These are phyloP conservation scores for Pogona vitticeps DNA, from an alignment of 2,113 vertebrate species.

Conservation along the genomic window DNA sequence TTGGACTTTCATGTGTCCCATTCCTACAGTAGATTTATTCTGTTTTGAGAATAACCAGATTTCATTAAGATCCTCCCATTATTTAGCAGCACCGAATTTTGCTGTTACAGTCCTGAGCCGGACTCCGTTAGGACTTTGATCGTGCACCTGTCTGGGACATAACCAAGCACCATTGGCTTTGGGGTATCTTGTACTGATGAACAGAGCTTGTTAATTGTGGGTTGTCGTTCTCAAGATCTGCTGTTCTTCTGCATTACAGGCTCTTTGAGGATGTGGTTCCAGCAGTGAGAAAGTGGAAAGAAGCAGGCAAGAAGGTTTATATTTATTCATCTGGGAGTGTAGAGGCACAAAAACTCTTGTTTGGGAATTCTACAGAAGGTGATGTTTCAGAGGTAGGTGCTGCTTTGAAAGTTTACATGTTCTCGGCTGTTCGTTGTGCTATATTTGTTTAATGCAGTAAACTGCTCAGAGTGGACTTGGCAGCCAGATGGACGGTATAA, in stretches of 20 bases:
- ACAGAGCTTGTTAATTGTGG: background rate
- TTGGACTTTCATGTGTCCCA: too few relatives aligned
- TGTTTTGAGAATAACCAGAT: background rate
- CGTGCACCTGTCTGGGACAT: background rate
- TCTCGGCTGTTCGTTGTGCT: too few relatives aligned
- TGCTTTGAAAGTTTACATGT: too few relatives aligned
- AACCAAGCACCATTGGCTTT: background rate
- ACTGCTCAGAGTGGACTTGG: too few relatives aligned
- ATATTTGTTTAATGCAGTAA: too few relatives aligned
- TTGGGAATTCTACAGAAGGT: conserved; percentile 91
- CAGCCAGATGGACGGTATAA: too few relatives aligned
- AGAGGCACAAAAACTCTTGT: conserved; percentile 95
- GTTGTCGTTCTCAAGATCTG: conserved; percentile 29
- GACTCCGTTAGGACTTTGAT: background rate
- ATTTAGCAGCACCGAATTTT: background rate
- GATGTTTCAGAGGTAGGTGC: conserved; percentile 87
- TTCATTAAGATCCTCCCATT: background rate
- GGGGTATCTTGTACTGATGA: background rate
- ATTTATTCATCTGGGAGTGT: conserved; percentile 97
- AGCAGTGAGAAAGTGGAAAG: conserved; percentile 88
- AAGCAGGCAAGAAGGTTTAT: conserved; percentile 87
- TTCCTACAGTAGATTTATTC: too few relatives aligned
- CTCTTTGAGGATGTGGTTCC: conserved; percentile 92
- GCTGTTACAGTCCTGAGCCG: background rate
- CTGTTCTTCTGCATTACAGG: conserved; percentile 71